Conservation (phyloP, 1,140 invertebrate species). For the Cardiocondyla obscurior region DNA sequence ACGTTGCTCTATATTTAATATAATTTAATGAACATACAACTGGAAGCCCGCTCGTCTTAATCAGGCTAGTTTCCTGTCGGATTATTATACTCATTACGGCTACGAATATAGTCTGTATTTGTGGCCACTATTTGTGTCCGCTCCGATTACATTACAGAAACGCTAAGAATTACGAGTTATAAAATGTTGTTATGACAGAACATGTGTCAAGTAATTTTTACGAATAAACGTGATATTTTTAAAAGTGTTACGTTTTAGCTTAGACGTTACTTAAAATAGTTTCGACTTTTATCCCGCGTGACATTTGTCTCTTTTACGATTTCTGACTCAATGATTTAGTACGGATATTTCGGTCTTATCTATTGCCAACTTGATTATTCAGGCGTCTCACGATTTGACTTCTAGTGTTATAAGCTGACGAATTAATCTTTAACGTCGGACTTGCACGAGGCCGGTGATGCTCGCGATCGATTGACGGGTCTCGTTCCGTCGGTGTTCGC, state of each 20-base stretch:
- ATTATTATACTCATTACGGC: neutral
- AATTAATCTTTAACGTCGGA: slow-evolving; percentile 34
- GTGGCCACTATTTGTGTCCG: neutral
- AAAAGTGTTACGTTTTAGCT: neutral
- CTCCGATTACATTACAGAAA: neutral
- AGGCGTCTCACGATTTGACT: neutral
- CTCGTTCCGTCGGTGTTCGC: neutral
- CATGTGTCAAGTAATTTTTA: neutral
- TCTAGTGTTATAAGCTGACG: neutral
- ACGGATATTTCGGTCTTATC: neutral
- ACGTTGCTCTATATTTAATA: neutral
- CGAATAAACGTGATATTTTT: neutral
- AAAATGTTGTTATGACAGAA: neutral
- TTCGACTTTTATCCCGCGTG: neutral
- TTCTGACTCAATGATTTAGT: slow-evolving; percentile 7
- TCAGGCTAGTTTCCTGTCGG: neutral
- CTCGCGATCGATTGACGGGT: slow-evolving; percentile 9
- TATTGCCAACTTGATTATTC: neutral
- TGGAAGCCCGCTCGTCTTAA: neutral
- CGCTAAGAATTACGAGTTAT: neutral
- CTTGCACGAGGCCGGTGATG: slow-evolving; percentile 2
- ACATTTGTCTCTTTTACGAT: slow-evolving; percentile 1
- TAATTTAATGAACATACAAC: neutral
- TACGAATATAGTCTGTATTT: neutral
- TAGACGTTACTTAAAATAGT: neutral